phyloP scores from a whole-genome alignment of 2,113 vertebrate genomes.

The Lates calcarifer region DNA sequence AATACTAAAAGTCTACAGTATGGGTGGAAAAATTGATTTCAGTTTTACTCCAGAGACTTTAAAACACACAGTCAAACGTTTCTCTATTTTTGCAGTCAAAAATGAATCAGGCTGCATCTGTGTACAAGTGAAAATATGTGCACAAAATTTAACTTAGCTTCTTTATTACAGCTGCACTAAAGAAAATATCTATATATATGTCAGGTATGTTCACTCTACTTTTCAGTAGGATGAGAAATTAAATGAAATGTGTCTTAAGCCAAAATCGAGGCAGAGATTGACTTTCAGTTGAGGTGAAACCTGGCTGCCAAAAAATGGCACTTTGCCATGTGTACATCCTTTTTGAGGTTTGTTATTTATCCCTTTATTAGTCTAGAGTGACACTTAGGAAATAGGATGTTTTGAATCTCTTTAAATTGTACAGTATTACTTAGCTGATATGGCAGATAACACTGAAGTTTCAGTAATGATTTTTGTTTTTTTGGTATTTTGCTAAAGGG shows the following conservation, averaged over 20 bases:
- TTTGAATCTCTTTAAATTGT: neutral
- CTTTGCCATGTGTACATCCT: neutral
- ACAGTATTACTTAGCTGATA: neutral
- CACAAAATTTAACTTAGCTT: conserved; percentile 8
- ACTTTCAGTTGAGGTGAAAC: neutral
- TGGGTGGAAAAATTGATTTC: neutral
- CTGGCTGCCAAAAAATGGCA: neutral
- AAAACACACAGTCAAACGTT: conserved; percentile 1
- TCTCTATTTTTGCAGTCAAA: conserved; percentile 7
- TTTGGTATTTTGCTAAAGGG: neutral
- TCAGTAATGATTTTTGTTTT: neutral
- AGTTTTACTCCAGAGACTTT: conserved; percentile 7
- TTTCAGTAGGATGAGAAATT: neutral
- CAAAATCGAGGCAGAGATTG: neutral
- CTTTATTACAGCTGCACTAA: neutral
- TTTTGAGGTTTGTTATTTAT: neutral
- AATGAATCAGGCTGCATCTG: neutral
- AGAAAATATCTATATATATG: neutral
- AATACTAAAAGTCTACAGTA: neutral
- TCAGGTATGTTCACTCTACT: neutral
- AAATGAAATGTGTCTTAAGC: conserved; percentile 17
- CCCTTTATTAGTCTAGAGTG: neutral
- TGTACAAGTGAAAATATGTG: conserved; percentile 3
- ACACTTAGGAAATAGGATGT: neutral
- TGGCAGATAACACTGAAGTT: neutral